Evolutionary conservation across 2,888 invertebrate genomes (phyloP).

Genomic region (Catotricha subobsoleta): DNA sequence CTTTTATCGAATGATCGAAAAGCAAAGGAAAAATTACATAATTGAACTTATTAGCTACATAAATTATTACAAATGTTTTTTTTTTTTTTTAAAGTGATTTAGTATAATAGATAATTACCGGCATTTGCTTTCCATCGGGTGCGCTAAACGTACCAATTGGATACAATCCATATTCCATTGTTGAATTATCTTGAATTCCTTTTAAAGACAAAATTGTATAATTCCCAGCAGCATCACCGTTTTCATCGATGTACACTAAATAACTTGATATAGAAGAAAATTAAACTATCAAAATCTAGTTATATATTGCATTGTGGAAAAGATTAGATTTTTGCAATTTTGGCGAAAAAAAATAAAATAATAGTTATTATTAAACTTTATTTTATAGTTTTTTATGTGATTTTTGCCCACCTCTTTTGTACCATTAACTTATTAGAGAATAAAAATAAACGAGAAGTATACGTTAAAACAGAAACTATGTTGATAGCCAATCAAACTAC

Average conservation of each 20-base stretch:
- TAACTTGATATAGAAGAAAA: slow-evolving; percentile 37
- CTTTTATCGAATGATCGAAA: too few relatives aligned
- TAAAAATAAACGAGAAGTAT: too few relatives aligned
- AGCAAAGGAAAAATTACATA: too few relatives aligned
- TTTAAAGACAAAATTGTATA: slow-evolving; percentile 63
- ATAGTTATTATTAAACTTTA: too few relatives aligned
- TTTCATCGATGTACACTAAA: slow-evolving; percentile 79
- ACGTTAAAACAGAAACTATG: too few relatives aligned
- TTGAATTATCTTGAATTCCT: slow-evolving; percentile 19
- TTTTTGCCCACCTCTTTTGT: too few relatives aligned
- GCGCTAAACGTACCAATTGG: slow-evolving; percentile 59
- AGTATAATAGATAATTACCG: slow-evolving; percentile 53
- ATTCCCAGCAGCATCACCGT: slow-evolving; percentile 86
- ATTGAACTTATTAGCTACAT: too few relatives aligned
- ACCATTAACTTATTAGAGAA: too few relatives aligned
- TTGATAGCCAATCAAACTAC: too few relatives aligned
- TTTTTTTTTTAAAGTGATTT: too few relatives aligned
- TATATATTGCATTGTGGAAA: not conserved
- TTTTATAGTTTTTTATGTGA: too few relatives aligned
- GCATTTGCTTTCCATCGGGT: slow-evolving; percentile 39
- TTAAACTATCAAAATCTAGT: not conserved
- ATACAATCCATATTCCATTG: slow-evolving; percentile 45
- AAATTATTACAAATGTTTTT: too few relatives aligned
- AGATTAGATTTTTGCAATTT: not conserved
- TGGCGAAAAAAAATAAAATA: not conserved